These are phyloP conservation scores for Lithodes maja DNA, from an alignment of 2,888 invertebrate species.

Conservation along the genomic window DNA sequence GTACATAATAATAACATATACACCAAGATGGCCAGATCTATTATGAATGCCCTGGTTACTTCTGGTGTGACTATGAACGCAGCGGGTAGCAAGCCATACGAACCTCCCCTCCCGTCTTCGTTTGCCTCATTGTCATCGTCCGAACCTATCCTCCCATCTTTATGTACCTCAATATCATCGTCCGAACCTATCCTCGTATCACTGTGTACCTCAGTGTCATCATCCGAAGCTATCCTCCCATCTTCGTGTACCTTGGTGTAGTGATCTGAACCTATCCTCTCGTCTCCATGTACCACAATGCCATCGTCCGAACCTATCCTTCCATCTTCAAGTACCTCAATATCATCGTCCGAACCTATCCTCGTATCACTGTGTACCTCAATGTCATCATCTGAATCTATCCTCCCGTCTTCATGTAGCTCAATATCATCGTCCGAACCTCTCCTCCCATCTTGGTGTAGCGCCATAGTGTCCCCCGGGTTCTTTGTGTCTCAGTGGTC, in stretches of 20 bases:
- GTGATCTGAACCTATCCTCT: neutral
- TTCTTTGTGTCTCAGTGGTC: slow-evolving; percentile 12
- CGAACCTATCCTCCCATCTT: neutral
- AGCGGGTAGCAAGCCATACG: neutral
- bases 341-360: neutral
- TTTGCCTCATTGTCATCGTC: neutral
- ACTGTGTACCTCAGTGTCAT: too few relatives aligned
- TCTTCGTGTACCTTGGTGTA: too few relatives aligned
- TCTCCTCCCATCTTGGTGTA: neutral
- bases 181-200: neutral
- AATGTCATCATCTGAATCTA: too few relatives aligned
- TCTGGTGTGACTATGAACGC: neutral
- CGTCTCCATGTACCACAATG: neutral
- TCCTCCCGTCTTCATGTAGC: too few relatives aligned
- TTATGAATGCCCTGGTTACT: too few relatives aligned
- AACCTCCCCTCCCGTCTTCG: neutral
- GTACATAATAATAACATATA: too few relatives aligned
- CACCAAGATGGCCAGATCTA: too few relatives aligned
- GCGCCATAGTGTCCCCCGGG: neutral
- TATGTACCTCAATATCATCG: neutral
- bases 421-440: too few relatives aligned
- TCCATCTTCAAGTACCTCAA: neutral
- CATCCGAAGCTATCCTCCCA: too few relatives aligned
- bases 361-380: too few relatives aligned
- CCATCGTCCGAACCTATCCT: neutral